phyloP scores from a whole-genome alignment of 92 coral and sea anemone genomes.

The Actinernus sp. region DNA sequence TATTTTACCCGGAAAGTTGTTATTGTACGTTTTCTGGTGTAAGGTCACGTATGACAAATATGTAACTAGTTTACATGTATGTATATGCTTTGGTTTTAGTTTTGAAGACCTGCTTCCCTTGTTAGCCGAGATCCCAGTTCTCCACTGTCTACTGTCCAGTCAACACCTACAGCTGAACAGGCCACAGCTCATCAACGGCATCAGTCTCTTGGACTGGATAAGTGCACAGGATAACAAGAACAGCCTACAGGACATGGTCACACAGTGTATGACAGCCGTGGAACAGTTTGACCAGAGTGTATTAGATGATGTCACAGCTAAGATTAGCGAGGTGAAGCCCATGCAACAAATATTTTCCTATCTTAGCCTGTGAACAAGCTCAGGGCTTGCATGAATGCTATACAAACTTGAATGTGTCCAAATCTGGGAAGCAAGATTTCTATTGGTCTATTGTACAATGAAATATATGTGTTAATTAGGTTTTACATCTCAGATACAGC shows the following conservation, averaged over 20 bases:
- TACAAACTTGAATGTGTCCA: too few relatives aligned
- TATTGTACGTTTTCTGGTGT: too few relatives aligned
- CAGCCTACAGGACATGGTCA: constrained; percentile 93
- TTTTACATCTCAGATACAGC: too few relatives aligned
- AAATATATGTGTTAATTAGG: too few relatives aligned
- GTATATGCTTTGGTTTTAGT: constrained; percentile 31
- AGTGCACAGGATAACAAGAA: constrained; percentile 98
- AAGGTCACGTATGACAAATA: too few relatives aligned
- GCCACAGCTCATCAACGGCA: constrained; percentile 8
- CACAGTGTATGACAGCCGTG: constrained; percentile 84
- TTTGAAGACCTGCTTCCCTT: constrained; percentile 76
- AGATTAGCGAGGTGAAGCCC: constrained; percentile 74
- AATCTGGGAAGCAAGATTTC: too few relatives aligned
- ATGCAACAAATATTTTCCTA: too few relatives aligned
- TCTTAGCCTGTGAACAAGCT: too few relatives aligned
- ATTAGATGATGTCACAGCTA: constrained; percentile 50
- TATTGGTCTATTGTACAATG: too few relatives aligned
- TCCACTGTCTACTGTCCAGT: constrained; percentile 70
- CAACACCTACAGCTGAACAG: constrained; percentile 22
- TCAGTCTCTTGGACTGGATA: constrained; percentile 93
- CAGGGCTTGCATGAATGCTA: too few relatives aligned
- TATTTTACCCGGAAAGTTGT: too few relatives aligned
- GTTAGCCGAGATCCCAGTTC: constrained; percentile 86
- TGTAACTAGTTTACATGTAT: too few relatives aligned
- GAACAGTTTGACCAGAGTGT: constrained; percentile 87